Evolutionary conservation across 2,113 vertebrate genomes (phyloP).

Genomic region (Oncorhynchus nerka): DNA sequence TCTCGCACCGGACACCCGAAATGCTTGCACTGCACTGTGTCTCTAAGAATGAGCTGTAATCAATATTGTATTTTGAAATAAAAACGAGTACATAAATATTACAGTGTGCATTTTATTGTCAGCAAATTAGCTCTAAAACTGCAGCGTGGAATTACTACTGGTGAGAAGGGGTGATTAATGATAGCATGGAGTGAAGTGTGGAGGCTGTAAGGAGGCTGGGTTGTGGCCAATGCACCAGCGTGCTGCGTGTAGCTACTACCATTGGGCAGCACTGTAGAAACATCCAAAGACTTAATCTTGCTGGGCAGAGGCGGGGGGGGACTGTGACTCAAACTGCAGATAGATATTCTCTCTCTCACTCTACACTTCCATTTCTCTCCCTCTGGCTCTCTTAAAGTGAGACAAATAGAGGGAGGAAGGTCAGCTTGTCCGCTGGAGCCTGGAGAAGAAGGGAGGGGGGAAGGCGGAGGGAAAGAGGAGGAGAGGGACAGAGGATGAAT

Average conservation of each 20-base stretch:
- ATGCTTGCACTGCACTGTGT: slow-evolving; percentile 25
- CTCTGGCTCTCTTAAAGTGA: too few species aligned
- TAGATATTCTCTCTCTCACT: neutral
- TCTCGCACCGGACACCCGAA: neutral
- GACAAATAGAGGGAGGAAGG: too few species aligned
- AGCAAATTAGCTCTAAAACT: neutral
- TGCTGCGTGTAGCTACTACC: neutral
- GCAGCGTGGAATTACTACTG: neutral
- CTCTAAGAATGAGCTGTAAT: slow-evolving; percentile 15
- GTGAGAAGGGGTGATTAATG: neutral
- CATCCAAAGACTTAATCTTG: neutral
- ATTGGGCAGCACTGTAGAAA: neutral
- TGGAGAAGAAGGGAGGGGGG: neutral
- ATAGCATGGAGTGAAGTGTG: neutral
- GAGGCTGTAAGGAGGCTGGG: neutral
- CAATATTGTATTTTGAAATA: slow-evolving; percentile 20
- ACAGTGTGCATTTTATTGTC: neutral
- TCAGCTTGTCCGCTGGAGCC: too few species aligned
- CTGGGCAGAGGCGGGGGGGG: too few species aligned
- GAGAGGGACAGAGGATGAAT: neutral
- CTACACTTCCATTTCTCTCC: too few species aligned
- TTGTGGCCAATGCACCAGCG: neutral
- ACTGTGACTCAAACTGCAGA: neutral
- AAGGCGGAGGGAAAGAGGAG: neutral
- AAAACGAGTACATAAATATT: neutral